Base-by-base conservation (phyloP, 2,113 vertebrate species). In the Phocoena sinus region DNA sequence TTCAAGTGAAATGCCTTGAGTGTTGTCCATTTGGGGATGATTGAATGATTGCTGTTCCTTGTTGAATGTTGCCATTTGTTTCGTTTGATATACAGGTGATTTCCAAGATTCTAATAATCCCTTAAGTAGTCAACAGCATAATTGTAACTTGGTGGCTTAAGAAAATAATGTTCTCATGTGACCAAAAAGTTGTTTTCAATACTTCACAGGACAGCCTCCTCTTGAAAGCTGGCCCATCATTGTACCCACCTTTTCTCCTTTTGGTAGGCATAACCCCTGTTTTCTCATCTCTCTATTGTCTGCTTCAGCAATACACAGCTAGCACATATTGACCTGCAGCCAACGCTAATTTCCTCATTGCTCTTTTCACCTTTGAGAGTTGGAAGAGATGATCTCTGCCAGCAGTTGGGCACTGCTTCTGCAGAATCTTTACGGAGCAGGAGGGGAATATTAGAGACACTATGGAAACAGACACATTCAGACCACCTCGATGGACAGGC, bases 91-190 rank as follows among this genome's bases (percentile, higher is more conserved):
- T 62, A 63, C 9, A 82, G 71, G n/a, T 91, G 8, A 92, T 89
- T 94, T 92, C 41, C 18, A 96, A 88, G 60, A 92, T 87, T 94
- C 70, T 81, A 84, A 71, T 88, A 96, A 84, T 88, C 36, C n/a
- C 38, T 68, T 82, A 80, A 67, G 26, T 68, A 58, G 44, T 68
- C 47, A 93, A 68, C 58, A 33, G n/a, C 80, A 76, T 85, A 68
- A 50, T 63, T 73, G 77, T 31, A 84, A 87, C 56, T 86, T 80
- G 38, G 36, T 71, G 80, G 44, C 47, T 88, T 84, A 36, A 81
- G 71, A 77, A 84, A 90, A 79, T 62, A 44, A 26, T 86, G 18
- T 36, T 81, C 33, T 83, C 8, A 11, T 44, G 60, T 88, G 80
- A 71, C 58, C 36, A 85, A 0, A 18, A 33, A 53, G 8, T 70